A percentile compares a stretch with the other conserved stretches of the same genome.
These are phyloP conservation scores for Drosophila prolongata DNA, from an alignment of 2,888 invertebrate genomes.

Conservation along the genomic window DNA sequence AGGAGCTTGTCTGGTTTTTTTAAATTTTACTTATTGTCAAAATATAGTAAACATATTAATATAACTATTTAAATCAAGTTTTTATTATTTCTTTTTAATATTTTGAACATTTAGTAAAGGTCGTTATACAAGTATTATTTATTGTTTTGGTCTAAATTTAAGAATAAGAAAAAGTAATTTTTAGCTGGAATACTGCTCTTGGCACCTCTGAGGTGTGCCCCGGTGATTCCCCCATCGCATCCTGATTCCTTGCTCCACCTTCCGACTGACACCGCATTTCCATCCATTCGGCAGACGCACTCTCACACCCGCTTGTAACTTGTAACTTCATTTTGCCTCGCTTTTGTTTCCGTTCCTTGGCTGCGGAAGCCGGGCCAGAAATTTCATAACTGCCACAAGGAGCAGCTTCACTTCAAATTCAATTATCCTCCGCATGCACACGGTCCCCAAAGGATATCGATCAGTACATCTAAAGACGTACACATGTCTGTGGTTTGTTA, in stretches of 20 bases:
- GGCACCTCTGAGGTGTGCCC: constrained; percentile 13
- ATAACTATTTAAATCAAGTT: no score
- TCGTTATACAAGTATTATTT: no score
- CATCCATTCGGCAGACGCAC: constrained; percentile 13
- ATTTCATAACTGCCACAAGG: constrained; percentile 62
- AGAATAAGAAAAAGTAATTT: no score
- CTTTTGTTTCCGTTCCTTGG: constrained; percentile 56
- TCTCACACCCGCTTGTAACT: constrained; percentile 26
- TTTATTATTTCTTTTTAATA: no score
- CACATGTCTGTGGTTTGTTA: constrained; percentile 16
- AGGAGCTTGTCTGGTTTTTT: no score
- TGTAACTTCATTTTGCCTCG: constrained; percentile 33
- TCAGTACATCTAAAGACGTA: constrained; percentile 22
- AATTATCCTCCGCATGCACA: constrained; percentile 20
- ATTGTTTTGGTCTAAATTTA: no score
- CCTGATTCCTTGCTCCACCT: constrained; percentile 1
- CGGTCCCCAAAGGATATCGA: constrained; percentile 24
- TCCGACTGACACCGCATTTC: constrained; percentile 2
- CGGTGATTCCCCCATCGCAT: neutral
- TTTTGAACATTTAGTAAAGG: no score
- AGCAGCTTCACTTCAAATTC: constrained; percentile 41
- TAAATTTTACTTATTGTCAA: no score
- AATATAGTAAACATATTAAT: no score
- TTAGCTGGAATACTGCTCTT: neutral
- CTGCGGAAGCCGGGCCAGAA: constrained; percentile 58